Percentiles rank a stretch among this genome's conserved stretches.
These are phyloP conservation scores for Agonopterix arenella DNA, from an alignment of 2,888 invertebrate species.

Conservation along the genomic window DNA sequence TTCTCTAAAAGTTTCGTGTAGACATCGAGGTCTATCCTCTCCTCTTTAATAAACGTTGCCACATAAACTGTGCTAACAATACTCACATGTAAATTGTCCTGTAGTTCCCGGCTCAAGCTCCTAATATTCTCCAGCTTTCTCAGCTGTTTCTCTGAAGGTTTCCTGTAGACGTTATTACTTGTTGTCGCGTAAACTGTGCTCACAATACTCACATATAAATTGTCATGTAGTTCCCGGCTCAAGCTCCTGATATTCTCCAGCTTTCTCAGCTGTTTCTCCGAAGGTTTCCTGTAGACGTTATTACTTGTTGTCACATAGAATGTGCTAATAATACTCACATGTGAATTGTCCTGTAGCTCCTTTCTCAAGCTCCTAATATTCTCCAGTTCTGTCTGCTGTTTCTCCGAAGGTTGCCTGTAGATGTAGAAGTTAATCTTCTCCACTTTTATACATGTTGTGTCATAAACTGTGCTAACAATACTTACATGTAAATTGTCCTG, in stretches of 20 bases:
- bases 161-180: constrained; percentile 50
- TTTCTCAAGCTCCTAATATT: constrained; percentile 48
- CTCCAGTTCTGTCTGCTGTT: too few species aligned
- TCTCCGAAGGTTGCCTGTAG: constrained; percentile 53
- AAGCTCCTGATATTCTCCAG: constrained; percentile 55
- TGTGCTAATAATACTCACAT: constrained; percentile 29
- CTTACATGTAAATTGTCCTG: constrained; percentile 58
- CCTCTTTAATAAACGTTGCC: constrained; percentile 37
- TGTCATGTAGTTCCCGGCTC: constrained; percentile 60
- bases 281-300: constrained; percentile 60
- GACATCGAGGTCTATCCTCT: constrained; percentile 43
- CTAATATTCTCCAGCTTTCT: too few species aligned
- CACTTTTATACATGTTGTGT: constrained; percentile 39
- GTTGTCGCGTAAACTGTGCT: constrained; percentile 24
- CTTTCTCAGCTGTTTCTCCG: constrained; percentile 47
- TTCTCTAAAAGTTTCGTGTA: constrained; percentile 55
- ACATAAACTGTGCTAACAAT: constrained; percentile 10
- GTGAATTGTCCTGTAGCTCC: constrained; percentile 58
- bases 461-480: constrained; percentile 5
- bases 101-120: constrained; percentile 54
- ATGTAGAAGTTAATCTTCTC: constrained; percentile 46
- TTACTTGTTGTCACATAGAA: constrained; percentile 26
- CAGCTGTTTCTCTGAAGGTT: constrained; percentile 48
- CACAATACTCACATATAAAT: constrained; percentile 42
- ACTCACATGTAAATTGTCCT: constrained; percentile 56